Evolutionary conservation across 2,888 invertebrate genomes (phyloP), one percentile per base, ranked within the genome.

Genomic region (Trichogramma dendrolimi): DNA sequence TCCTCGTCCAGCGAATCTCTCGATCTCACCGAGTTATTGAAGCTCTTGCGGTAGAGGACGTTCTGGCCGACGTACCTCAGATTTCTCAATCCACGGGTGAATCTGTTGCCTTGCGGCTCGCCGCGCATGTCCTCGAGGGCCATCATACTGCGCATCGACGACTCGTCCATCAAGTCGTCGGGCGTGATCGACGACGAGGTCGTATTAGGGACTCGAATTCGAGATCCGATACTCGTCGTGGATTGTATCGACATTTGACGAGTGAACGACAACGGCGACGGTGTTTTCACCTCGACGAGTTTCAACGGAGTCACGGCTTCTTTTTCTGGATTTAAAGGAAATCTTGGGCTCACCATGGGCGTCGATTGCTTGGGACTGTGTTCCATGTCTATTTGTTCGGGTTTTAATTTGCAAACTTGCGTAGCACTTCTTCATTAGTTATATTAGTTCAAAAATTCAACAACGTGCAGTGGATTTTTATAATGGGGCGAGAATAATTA

Each of bases 71-170:
- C 80, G 75, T 74, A 82, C 71, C 85, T 87, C 0, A 90, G 80
- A 64, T 86, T 86, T 67, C 84, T 87, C 52, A 90, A 82, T 55
- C 85, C 85, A 27, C 86, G 73, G 60, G 84, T 71, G 72, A 85
- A 77, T 50, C 82, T 74, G 67, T 82, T 80, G 68, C 82, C 77
- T 4, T 80, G 75, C 10, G 79, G 78, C 61, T 81, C 80, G 68
- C 86, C 79, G 68, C 87, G 78, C 76, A 84, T 81, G 73, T 86
- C 83, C 80, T 90, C 86, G 67, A 86, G 83, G 51, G 82, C 80
- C 53, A 87, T 73, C 54, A 83, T 71, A 48, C 70, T 68, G 62
- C 67, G 70, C 39, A 76, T 53, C 6, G 75, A 73, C 0, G 46
- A 6, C 39, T 65, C 68, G 83, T 81, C 77, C 53, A 79, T 72